Conservation (phyloP, 2,888 invertebrate genomes). For the Meandrusa payeni region DNA sequence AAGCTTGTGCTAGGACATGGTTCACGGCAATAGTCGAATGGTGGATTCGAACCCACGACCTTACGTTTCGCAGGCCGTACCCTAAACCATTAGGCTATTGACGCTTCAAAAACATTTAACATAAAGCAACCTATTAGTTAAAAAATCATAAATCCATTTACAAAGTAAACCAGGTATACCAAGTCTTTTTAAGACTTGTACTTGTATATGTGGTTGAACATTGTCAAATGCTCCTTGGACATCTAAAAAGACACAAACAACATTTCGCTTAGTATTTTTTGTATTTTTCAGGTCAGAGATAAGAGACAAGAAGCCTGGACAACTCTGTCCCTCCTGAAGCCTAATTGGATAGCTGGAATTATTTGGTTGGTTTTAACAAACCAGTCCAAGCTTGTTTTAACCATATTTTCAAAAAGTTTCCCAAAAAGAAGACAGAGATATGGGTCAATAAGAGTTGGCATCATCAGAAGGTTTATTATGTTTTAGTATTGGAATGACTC, state of each 20-base stretch:
- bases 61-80: too few relatives aligned
- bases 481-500: conserved; percentile 28
- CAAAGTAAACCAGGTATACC: conserved; percentile 23
- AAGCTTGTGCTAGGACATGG: too few relatives aligned
- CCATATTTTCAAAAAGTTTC: conserved; percentile 28
- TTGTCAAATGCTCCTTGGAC: conserved; percentile 30
- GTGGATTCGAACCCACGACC: too few relatives aligned
- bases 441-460: conserved; percentile 25
- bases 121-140: conserved; percentile 19
- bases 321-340: conserved; percentile 24
- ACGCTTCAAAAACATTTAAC: too few relatives aligned
- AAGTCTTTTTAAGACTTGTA: background rate
- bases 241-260: conserved; percentile 25
- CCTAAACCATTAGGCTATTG: too few relatives aligned
- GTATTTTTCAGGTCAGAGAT: too few relatives aligned
- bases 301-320: conserved; percentile 24
- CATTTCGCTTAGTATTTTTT: conserved; percentile 13
- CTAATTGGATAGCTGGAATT: conserved; percentile 24
- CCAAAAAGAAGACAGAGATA: conserved; percentile 28
- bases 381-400: conserved; percentile 26
- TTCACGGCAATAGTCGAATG: too few relatives aligned
- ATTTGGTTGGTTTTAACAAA: conserved; percentile 23
- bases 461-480: conserved; percentile 21
- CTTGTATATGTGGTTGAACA: conserved; percentile 19
- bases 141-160: conserved; percentile 26